Conservation (phyloP, 2,113 vertebrate species). For the Procavia capensis region DNA sequence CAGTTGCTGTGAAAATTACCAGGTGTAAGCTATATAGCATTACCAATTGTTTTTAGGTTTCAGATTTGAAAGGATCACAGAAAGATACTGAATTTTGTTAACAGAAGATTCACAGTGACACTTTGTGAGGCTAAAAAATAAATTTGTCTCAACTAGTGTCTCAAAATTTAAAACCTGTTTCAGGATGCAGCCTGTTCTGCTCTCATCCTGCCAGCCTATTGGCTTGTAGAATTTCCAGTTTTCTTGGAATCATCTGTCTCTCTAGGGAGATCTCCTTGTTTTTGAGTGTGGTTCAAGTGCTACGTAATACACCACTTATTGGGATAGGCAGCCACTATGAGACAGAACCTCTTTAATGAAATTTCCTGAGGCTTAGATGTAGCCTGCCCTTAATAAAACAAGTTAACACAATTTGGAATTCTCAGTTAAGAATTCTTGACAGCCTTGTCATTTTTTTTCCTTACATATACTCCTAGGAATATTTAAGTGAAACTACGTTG, state of each 20-base stretch:
- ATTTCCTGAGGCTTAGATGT: slow-evolving; percentile 51
- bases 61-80: slow-evolving; percentile 54
- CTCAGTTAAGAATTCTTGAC: slow-evolving; percentile 53
- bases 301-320: slow-evolving; percentile 14
- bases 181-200: background rate
- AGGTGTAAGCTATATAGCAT: slow-evolving; percentile 45
- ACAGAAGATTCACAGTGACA: slow-evolving; percentile 34
- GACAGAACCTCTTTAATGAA: slow-evolving; percentile 31
- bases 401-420: slow-evolving; percentile 57
- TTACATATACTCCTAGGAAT: background rate
- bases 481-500: slow-evolving; percentile 27
- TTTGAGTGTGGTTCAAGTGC: slow-evolving; percentile 32
- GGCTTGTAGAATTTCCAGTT: slow-evolving; percentile 46
- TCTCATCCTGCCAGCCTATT: slow-evolving; percentile 46
- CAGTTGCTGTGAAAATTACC: slow-evolving; percentile 63
- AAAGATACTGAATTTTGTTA: slow-evolving; percentile 37
- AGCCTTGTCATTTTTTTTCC: slow-evolving; percentile 39
- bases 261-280: slow-evolving; percentile 35
- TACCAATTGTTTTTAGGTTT: slow-evolving; percentile 57
- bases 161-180: slow-evolving; percentile 27
- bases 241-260: slow-evolving; percentile 49
- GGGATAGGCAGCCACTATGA: background rate
- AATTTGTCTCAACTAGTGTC: slow-evolving; percentile 36
- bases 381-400: slow-evolving; percentile 24
- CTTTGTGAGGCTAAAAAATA: slow-evolving; percentile 39